Base-by-base conservation (phyloP, 1,140 invertebrate genomes). In the Halotydeus destructor region DNA sequence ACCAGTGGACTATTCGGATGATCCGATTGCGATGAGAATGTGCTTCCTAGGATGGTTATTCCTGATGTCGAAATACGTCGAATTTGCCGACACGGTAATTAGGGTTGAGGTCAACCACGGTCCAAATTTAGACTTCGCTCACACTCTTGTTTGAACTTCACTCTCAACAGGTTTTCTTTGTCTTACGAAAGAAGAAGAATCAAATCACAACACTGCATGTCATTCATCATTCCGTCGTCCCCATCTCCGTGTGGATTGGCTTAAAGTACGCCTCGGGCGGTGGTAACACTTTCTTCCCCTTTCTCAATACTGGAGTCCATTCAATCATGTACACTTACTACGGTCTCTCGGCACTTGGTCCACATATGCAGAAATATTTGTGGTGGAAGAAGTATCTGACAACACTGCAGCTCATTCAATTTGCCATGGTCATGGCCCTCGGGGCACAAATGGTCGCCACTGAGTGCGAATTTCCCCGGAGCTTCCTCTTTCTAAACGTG, bases 201-300 rank as follows among this genome's bases (percentile, higher is more conserved):
- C 85, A 93, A 55, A 78, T 89, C 41, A 83, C 82, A 9, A 82
- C 78, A 21, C 68, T 93, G 18, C 86, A 93, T 62, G 84, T 93
- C 40, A 86, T 91, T 52, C 86, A 93, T 58, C 85, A 94, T 58
- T 82, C 82, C 38, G 75, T 83, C 52, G 91, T 94, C 84, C 85
- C 86, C 11, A 76, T 88, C 60, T 80, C 75, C 5, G 80, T 88
- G 2, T 94, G 86, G 85, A 81, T 28, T 28, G 40, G 40, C 5
- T 16, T 42, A 21, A 42, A 42, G 34, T 42, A 33, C 25, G 28
- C 27, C n/a, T 31, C 40, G 24, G 40, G 40, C 18, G 40, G 40
- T 35, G 28, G 34, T 18, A 25, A n/a, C 12, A 33, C 40, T 23
- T 42, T 42, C 18, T 42, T 42, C 21, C 28, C n/a, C 19, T 42